These are phyloP conservation scores for Nibea albiflora DNA, from an alignment of 2,113 vertebrate genomes.

Conservation along the genomic window DNA sequence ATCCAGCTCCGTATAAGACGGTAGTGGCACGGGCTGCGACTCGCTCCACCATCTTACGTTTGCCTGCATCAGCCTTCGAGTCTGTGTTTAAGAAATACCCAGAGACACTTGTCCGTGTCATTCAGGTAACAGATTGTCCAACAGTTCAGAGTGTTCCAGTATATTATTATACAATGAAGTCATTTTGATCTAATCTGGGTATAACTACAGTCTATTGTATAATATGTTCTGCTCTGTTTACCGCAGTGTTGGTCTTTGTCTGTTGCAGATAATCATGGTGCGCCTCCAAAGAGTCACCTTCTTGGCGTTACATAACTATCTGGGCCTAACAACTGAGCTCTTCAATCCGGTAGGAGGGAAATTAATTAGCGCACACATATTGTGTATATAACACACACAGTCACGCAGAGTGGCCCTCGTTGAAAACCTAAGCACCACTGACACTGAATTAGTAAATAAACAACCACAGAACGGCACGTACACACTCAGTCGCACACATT, in stretches of 20 bases:
- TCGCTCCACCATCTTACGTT: conserved; percentile 89
- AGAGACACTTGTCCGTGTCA: conserved; percentile 94
- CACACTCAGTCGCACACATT: conserved; percentile 30
- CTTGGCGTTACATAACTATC: conserved; percentile 93
- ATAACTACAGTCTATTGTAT: background rate
- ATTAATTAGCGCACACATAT: conserved; percentile 27
- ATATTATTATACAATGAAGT: background rate
- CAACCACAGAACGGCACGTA: conserved; percentile 32
- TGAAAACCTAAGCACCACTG: conserved; percentile 23
- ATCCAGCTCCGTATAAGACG: conserved; percentile 92
- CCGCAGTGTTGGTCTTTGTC: conserved; percentile 34
- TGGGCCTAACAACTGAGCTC: conserved; percentile 95
- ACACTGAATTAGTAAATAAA: conserved; percentile 25
- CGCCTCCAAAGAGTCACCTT: conserved; percentile 96
- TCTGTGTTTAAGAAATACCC: conserved; percentile 95
- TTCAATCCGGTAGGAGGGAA: conserved; percentile 89
- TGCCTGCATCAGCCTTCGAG: conserved; percentile 93
- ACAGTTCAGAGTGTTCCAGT: background rate
- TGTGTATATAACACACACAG: conserved; percentile 30
- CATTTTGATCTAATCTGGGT: conserved; percentile 10
- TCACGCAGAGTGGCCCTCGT: conserved; percentile 17
- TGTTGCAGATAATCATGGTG: conserved; percentile 95
- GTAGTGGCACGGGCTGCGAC: conserved; percentile 90
- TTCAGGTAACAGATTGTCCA: conserved; percentile 86
- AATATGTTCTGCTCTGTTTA: conserved; percentile 24